Conservation (phyloP, 2,113 vertebrate genomes). For the Rana temporaria region DNA sequence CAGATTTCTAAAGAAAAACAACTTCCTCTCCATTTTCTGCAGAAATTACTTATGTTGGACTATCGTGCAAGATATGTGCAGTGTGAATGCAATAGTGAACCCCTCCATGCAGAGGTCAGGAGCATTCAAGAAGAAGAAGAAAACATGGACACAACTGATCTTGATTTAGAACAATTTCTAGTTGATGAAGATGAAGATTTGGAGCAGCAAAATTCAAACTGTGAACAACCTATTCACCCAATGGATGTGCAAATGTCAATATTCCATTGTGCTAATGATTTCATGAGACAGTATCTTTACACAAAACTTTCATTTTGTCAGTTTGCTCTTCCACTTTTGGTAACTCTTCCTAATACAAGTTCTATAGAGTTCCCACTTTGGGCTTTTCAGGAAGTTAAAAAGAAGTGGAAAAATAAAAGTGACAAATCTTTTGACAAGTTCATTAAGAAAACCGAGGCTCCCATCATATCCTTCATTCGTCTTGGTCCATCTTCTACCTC, state of each 20-base stretch:
- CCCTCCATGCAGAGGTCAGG: background rate
- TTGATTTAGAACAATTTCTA: conserved; percentile 58
- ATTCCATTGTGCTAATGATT: conserved; percentile 74
- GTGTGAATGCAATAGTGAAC: conserved; percentile 46
- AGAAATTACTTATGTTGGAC: conserved; percentile 66
- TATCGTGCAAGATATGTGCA: conserved; percentile 67
- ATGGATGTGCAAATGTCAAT: conserved; percentile 79
- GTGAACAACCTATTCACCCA: conserved; percentile 73
- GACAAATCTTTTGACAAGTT: conserved; percentile 59
- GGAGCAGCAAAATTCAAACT: background rate
- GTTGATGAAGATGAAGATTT: background rate
- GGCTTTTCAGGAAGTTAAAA: conserved; percentile 71
- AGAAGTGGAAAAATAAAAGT: conserved; percentile 68
- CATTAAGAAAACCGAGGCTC: conserved; percentile 62
- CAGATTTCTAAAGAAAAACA: conserved; percentile 64
- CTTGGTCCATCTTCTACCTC: conserved; percentile 70
- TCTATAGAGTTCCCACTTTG: conserved; percentile 72
- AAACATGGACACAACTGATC: conserved; percentile 23
- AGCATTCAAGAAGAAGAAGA: background rate
- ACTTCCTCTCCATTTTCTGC: conserved; percentile 67
- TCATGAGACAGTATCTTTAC: conserved; percentile 76
- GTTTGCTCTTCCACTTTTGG: conserved; percentile 75
- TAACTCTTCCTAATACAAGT: conserved; percentile 65
- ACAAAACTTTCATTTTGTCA: conserved; percentile 75
- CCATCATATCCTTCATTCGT: conserved; percentile 72